Evolutionary conservation across 2,113 vertebrate species (phyloP).

Genomic region (Alosa alosa): DNA sequence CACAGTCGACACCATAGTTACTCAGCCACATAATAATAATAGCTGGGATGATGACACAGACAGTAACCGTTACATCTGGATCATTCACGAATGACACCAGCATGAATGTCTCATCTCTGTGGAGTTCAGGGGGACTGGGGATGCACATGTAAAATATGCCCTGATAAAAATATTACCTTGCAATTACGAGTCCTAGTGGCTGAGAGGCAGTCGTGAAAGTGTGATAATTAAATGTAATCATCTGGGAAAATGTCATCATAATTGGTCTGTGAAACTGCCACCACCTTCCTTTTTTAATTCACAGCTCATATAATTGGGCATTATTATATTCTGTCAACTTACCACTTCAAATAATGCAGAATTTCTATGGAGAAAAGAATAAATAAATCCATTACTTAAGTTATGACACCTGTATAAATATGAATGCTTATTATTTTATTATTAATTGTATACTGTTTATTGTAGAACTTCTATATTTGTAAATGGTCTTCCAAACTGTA

Average conservation of each 20-base stretch:
- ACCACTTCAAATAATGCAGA: constrained; percentile 34
- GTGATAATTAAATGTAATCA: constrained; percentile 41
- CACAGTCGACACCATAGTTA: not conserved
- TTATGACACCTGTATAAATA: not conserved
- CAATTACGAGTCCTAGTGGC: constrained; percentile 16
- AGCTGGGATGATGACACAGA: constrained; percentile 2
- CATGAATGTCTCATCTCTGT: not conserved
- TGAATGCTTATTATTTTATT: not conserved
- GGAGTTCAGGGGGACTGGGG: not conserved
- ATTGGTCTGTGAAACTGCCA: constrained; percentile 39
- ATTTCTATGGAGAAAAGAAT: not conserved
- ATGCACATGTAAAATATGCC: constrained; percentile 10
- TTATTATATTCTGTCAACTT: constrained; percentile 29
- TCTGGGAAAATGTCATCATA: constrained; percentile 40
- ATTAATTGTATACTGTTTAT: not conserved
- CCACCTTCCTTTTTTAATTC: constrained; percentile 32
- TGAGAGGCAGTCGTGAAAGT: constrained; percentile 27
- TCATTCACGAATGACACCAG: constrained; percentile 4
- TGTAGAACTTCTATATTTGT: not conserved
- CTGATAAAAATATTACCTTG: constrained; percentile 16
- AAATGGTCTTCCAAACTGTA: not conserved
- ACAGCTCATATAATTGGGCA: constrained; percentile 35
- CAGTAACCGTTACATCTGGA: constrained; percentile 10
- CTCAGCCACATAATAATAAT: not conserved
- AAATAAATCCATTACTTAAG: not conserved